Base-by-base conservation (phyloP, 2,797 vertebrate genomes). In the Pampus argenteus region DNA sequence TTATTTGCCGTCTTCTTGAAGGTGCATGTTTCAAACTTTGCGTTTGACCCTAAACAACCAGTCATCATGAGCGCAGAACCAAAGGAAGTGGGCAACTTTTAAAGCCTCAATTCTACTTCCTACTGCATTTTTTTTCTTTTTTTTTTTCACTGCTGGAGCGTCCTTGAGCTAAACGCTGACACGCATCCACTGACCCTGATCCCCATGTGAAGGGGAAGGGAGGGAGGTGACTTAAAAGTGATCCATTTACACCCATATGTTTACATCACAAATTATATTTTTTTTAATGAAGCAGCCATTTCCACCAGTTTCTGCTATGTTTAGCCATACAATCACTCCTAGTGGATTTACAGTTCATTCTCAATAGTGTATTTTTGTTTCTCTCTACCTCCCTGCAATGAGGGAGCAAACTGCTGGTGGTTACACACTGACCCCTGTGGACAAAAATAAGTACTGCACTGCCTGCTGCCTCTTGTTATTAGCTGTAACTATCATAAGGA, bases 351-450 rank as follows among this genome's bases (percentile, higher is more conserved):
- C 54, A 64, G 28, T 76, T 78, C 60, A 64, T 71, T 80, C 73
- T 70, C 56, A 63, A 25, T 52, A 52, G 25, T 75, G 71, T 28
- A 26, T 34, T 63, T 64, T 51, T 61, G 11, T 56, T 29, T 22
- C 42, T 18, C 10, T 60, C 15, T 5, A 29, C 23, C 56, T 67
- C 44, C 22, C 65, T 76, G 82, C 66, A 83, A 78, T 71, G 23
- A 54, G 18, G 26, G 6, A 50, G 36, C 1, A 22, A 7, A 2
- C 1, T 26, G 25, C 29, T 59, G 42, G 6, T 28, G 64, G 67
- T 78, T 81, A 76, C 78, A 90, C 83, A 89, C 80, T 91, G 89
- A 75, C 87, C 87, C 91, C 91, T 86, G 76, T 75, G 57, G 81
- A 59, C 52, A 18, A 0, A 65, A 22, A 51, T 0, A 0, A 49